Evolutionary conservation across 2,888 invertebrate genomes (phyloP), one percentile per base, ranked within the genome.

Genomic region (Athalia circularis): DNA sequence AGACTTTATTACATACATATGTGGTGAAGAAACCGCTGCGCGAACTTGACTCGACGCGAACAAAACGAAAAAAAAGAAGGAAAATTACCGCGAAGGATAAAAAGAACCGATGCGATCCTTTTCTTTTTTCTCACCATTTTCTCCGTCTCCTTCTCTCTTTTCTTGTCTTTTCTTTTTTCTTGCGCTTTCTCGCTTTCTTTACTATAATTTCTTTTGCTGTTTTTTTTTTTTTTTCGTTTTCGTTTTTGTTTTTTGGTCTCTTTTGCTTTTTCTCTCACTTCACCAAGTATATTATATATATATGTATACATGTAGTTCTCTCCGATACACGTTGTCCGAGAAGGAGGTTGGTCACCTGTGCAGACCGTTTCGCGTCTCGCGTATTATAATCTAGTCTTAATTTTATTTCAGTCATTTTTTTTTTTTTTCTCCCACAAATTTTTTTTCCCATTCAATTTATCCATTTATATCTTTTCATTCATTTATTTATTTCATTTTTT

Each of bases 11-110:
- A 29, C n/a, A n/a, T n/a, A n/a, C n/a, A n/a, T n/a, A n/a, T 29
- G 29, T 29, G 29, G 29, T 29, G 29, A 2, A 29, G 29, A 29
- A 29, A 29, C 29, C 29, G 29, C 29, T n/a, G 29, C 29, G 29
- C 29, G 29, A 29, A 29, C 29, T 29, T 29, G 29, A 29, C 29
- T 29, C 9, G 54, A 0, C 9, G 7, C 4, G 54, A 54, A n/a
- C 9, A 11, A n/a, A 6, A 0, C 9, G 54, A 54, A n/a, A 6
- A n/a, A 54, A n/a, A 54, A n/a, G n/a, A n/a, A 54, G 54, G n/a
- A n/a, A 54, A 54, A 54, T 54, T 11, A 54, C 54, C 54, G 77
- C 80, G 75, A 79, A 80, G 81, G 79, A 76, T 75, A 79, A 77
- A 29, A 29, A n/a, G n/a, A 79, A 80, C 78, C 54, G 61, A 29